These are phyloP conservation scores for Drosophila simulans DNA, from an alignment of 1,140 invertebrate genomes.

Conservation along the genomic window DNA sequence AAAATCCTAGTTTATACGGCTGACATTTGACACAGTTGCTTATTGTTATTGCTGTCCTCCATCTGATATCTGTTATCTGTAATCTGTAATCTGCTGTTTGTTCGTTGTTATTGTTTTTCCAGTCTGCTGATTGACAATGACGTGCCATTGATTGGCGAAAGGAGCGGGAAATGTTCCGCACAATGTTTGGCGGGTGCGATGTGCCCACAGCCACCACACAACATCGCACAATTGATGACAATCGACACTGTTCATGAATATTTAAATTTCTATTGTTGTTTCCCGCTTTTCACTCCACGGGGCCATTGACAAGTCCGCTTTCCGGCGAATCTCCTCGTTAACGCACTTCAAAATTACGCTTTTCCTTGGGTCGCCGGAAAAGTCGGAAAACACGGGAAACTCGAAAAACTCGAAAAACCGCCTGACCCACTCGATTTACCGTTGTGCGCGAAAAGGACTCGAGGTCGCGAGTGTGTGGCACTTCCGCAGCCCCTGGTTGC, in stretches of 20 bases:
- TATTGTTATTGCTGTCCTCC: slow-evolving; percentile 17
- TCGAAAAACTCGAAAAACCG: slow-evolving; percentile 3
- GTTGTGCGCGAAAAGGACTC: slow-evolving; percentile 3
- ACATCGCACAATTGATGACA: slow-evolving; percentile 48
- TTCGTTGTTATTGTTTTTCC: slow-evolving; percentile 27
- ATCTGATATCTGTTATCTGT: not conserved
- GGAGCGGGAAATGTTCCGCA: slow-evolving; percentile 26
- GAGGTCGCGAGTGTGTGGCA: slow-evolving; percentile 55
- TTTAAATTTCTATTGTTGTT: slow-evolving; percentile 72
- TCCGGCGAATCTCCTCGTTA: slow-evolving; percentile 34
- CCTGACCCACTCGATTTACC: slow-evolving; percentile 19
- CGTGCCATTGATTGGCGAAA: slow-evolving; percentile 16
- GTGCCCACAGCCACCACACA: slow-evolving; percentile 2
- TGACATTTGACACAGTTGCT: slow-evolving; percentile 63
- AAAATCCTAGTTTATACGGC: slow-evolving; percentile 58
- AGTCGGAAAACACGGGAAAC: not conserved
- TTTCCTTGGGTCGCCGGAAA: not conserved
- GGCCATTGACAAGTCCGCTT: slow-evolving; percentile 13
- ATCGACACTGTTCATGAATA: slow-evolving; percentile 71
- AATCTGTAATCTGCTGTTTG: not conserved
- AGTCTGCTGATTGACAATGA: slow-evolving; percentile 44
- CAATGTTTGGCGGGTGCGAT: slow-evolving; percentile 16
- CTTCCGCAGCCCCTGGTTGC: slow-evolving; percentile 63
- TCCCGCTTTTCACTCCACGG: slow-evolving; percentile 22
- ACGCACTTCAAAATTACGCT: slow-evolving; percentile 24